Evolutionary conservation across 1,140 invertebrate species (phyloP).

Genomic region (Ceratina australensis): DNA sequence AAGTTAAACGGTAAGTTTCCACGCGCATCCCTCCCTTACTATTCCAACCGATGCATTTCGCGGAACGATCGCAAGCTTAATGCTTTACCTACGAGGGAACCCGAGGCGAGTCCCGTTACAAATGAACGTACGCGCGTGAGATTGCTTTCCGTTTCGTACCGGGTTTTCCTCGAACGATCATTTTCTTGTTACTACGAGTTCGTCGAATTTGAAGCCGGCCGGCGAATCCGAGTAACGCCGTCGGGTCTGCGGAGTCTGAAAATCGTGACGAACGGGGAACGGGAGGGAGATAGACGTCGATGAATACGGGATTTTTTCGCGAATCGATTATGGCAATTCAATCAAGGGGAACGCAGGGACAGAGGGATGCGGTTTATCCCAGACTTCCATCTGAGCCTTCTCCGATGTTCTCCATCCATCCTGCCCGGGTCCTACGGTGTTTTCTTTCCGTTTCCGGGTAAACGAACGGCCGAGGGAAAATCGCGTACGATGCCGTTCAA

Average conservation of each 20-base stretch:
- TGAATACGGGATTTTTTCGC: slow-evolving; percentile 63
- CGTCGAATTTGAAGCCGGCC: neutral
- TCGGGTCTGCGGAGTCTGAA: neutral
- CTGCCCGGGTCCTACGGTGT: slow-evolving; percentile 52
- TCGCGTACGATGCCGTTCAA: slow-evolving; percentile 13
- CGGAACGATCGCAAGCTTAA: no score
- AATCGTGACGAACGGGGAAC: neutral
- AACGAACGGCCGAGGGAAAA: slow-evolving; percentile 28
- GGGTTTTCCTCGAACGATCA: neutral
- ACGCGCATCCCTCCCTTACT: no score
- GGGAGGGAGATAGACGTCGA: slow-evolving; percentile 33
- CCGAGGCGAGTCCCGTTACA: neutral
- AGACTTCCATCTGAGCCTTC: slow-evolving; percentile 39
- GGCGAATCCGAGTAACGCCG: slow-evolving; percentile 3
- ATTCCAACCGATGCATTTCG: no score
- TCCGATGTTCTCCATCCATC: slow-evolving; percentile 66
- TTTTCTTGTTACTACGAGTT: neutral
- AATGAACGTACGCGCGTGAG: neutral
- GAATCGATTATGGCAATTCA: slow-evolving; percentile 67
- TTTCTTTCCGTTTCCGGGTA: slow-evolving; percentile 65
- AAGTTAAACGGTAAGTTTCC: slow-evolving; percentile 50
- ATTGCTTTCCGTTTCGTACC: no score
- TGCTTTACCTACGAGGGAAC: neutral
- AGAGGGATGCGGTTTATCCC: slow-evolving; percentile 56
- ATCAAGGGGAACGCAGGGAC: slow-evolving; percentile 19